phyloP scores from a whole-genome alignment of 2,888 invertebrate species.

The Apamea epomidion region DNA sequence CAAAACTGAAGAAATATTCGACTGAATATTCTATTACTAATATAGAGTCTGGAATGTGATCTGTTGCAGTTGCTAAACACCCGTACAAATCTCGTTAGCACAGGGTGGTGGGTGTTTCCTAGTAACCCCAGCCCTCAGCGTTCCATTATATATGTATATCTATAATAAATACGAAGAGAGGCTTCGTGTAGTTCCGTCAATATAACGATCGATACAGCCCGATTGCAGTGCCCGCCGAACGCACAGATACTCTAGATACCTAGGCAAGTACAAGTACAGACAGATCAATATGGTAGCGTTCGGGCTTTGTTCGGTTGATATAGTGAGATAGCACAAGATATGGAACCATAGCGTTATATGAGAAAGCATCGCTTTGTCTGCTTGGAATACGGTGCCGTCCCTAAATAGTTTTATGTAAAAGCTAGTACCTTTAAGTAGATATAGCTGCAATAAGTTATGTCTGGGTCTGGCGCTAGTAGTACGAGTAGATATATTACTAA shows the following conservation, averaged over 20 bases:
- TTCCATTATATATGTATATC: not conserved
- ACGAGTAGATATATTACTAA: not conserved
- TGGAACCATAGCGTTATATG: not conserved
- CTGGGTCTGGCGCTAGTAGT: not conserved
- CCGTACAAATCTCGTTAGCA: not conserved
- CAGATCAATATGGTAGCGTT: slow-evolving; percentile 17
- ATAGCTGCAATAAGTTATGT: not conserved
- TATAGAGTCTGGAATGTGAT: not conserved
- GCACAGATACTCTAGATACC: not conserved
- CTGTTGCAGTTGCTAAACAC: not conserved
- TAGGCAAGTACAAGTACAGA: slow-evolving; percentile 11
- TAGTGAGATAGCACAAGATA: not conserved
- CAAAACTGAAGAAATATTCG: not conserved
- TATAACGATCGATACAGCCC: not conserved
- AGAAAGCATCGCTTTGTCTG: not conserved
- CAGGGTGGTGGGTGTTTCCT: not conserved
- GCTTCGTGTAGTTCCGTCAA: not conserved
- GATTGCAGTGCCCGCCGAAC: not conserved
- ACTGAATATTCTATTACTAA: not conserved
- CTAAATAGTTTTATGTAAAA: not conserved
- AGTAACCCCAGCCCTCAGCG: not conserved
- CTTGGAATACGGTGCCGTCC: not conserved
- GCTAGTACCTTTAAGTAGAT: not conserved
- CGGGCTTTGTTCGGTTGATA: not conserved
- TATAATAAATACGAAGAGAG: slow-evolving; percentile 2